Conservation (phyloP, 2,113 vertebrate species). For the Egretta garzetta region DNA sequence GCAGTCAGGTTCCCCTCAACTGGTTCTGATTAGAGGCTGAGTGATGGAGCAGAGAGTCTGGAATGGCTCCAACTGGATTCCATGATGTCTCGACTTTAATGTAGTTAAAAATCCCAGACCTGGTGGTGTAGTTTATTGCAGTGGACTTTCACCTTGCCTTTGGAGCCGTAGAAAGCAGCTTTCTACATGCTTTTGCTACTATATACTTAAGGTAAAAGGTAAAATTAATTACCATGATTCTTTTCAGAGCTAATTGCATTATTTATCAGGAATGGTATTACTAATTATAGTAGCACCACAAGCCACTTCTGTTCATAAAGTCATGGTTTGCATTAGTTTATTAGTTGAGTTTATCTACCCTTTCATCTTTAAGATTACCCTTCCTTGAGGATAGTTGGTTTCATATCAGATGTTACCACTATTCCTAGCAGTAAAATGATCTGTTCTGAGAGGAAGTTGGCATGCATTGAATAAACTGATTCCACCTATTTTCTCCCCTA, state of each 20-base stretch:
- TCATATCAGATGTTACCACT: background rate
- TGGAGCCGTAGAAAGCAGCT: background rate
- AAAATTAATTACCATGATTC: background rate
- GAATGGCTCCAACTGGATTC: conserved; percentile 36
- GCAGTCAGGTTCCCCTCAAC: background rate
- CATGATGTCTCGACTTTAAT: background rate
- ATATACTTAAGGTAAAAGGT: background rate
- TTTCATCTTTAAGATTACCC: background rate
- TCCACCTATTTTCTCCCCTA: background rate
- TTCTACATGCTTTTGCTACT: background rate
- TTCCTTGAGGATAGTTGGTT: background rate
- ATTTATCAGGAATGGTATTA: background rate
- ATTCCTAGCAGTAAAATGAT: background rate
- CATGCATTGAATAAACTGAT: background rate
- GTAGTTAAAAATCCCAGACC: conserved; percentile 29
- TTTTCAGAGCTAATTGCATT: background rate
- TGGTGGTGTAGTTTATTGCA: background rate
- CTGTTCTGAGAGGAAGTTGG: background rate
- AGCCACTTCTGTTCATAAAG: background rate
- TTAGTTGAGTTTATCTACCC: background rate
- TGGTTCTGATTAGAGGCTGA: conserved; percentile 25
- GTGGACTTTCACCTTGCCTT: background rate
- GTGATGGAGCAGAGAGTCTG: conserved; percentile 41
- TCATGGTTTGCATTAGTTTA: background rate
- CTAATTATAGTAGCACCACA: background rate